Evolutionary conservation across 1,140 invertebrate genomes (phyloP).

Genomic region (Orussus abietinus): DNA sequence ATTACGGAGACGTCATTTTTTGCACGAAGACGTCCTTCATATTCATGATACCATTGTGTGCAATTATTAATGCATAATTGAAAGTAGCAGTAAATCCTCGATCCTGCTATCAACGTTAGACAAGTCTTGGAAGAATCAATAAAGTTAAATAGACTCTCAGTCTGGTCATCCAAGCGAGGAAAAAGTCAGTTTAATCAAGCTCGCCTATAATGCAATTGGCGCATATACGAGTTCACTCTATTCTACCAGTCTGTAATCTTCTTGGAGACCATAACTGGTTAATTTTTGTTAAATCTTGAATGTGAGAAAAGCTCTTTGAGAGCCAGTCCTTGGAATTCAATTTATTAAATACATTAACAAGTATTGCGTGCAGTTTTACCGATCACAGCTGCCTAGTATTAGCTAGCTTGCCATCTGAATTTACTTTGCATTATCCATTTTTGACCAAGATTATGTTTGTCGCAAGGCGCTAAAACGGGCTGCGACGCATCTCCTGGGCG

Average conservation of each 20-base stretch:
- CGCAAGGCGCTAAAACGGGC: conserved; percentile 75
- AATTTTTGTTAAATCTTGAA: conserved; percentile 2
- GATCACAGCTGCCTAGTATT: conserved; percentile 34
- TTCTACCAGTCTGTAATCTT: too few relatives aligned
- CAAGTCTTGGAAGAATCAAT: conserved; percentile 30
- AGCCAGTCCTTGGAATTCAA: conserved; percentile 27
- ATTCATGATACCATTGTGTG: too few relatives aligned
- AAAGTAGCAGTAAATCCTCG: conserved; percentile 39
- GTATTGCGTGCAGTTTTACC: conserved; percentile 30
- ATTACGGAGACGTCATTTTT: too few relatives aligned
- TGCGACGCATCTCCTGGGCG: conserved; percentile 57
- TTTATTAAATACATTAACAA: conserved; percentile 45
- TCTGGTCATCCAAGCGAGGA: too few relatives aligned
- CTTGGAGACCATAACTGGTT: too few relatives aligned
- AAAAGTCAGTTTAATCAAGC: too few relatives aligned
- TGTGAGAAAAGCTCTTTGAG: conserved; percentile 12
- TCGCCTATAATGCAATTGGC: too few relatives aligned
- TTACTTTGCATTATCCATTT: conserved; percentile 95
- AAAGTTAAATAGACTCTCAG: too few relatives aligned
- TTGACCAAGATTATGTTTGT: conserved; percentile 66
- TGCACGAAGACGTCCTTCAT: too few relatives aligned
- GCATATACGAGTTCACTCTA: too few relatives aligned
- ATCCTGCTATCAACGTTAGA: conserved; percentile 30
- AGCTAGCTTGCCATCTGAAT: conserved; percentile 87
- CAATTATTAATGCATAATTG: conserved; percentile 29